Evolutionary conservation across 2,113 vertebrate genomes (phyloP), one percentile per base, ranked within the genome.

Genomic region (Aegotheles bennettii): DNA sequence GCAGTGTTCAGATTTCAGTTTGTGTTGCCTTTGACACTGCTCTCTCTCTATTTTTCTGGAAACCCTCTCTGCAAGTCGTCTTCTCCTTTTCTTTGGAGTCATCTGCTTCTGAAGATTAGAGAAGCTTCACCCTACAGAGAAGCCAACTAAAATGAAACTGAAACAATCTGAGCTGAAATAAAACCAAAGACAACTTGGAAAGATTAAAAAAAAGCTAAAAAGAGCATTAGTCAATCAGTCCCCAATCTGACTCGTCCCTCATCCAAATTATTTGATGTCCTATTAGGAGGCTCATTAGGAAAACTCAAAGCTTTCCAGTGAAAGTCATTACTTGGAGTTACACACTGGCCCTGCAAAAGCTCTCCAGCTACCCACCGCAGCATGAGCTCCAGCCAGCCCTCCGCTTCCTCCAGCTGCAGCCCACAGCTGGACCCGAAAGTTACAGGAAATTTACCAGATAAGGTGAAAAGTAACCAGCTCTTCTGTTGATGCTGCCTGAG

Each of bases 251-350:
- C 96, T 93, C 96, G 94, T 94, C 95, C 95, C 78, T 91, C 81
- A 53, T 4, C 48, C 83, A 45, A 89, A 84, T 89, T 81, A 93
- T 77, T 67, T 94, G 54, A 81, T 90, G 90, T 54, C 93, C 71
- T 26, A 93, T 94, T 93, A 94, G 78, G 78, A 95, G 67, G 87
- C 75, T 96, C 94, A 81, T 93, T 94, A 92, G 81, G 71, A 42
- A 80, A 86, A 67, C 61, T 85, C 90, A 75, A 78, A 91, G 81
- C 38, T 36, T 75, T 80, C 84, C 48, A 33, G 54, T 31, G 9
- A 38, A 48, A 94, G 71, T 69, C 79, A 25, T 45, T 73, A 11
- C 93, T 17, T 36, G 12, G 90, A 83, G 78, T 61, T 16, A 67
- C 54, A 5, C 59, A 3, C 2, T 8, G 45, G 84, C 36, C 67